Base-by-base conservation (phyloP, 2,888 invertebrate species). In the Sepiola atlantica region DNA sequence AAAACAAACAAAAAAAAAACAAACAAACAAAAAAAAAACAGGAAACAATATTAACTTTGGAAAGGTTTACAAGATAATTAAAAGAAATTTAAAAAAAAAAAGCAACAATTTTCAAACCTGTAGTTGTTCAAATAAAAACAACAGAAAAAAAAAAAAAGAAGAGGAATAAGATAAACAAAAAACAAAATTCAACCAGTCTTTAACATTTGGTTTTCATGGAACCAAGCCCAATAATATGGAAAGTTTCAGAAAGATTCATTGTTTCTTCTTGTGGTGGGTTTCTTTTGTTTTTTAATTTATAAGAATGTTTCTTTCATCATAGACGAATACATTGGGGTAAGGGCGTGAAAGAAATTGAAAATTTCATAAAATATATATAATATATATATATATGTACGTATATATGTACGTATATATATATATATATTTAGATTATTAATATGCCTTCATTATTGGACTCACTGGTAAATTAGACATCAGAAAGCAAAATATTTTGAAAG, bases 121-220 rank as follows among this genome's bases (percentile, higher is more conserved):
- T 77, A 77, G 16, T 77, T 77, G 77, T 77, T 77, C 77, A 77
- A 77, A 77, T 77, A 32, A 77, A 77, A 77, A 77, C 77, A 77
- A 77, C 3, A 77, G n/a, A 77, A 10, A 77, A n/a, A 77, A 32
- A 77, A 77, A 16, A 77, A 12, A 77, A 77, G n/a, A 14, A 77
- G 14, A 32, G n/a, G 77, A 77, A 32, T n/a, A 77, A 77, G 77
- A 77, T 77, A 77, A 77, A 77, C 77, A 77, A 77, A 77, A 61
- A 77, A 77, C 77, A 77, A 77, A 77, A 77, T n/a, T 77, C 77
- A 77, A 77, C 77, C 77, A 77, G 77, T 77, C 77, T 77, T 77
- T 77, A 77, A 77, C 77, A 77, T 77, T 77, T 77, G 77, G 77
- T 77, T 77, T 32, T 77, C 32, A 77, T 77, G 14, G n/a, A 77